phyloP scores from a whole-genome alignment of 2,797 vertebrate genomes.

The Melanotaenia boesemani region DNA sequence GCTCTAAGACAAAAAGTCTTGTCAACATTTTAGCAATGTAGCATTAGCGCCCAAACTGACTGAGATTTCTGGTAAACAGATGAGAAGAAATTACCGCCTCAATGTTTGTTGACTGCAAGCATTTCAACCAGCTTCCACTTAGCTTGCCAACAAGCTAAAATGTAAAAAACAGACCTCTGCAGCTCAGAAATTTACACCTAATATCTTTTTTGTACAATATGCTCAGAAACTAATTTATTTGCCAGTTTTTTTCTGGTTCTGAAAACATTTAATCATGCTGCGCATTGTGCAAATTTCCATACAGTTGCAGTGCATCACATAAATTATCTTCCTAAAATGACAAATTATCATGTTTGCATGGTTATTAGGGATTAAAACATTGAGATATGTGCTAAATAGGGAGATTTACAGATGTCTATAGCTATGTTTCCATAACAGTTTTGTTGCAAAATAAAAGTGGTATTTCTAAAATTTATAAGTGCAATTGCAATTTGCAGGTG shows the following conservation, averaged over 20 bases:
- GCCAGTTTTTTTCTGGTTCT: not conserved
- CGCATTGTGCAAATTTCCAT: too few relatives aligned
- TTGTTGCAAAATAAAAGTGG: too few relatives aligned
- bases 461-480: too few relatives aligned
- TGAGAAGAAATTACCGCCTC: not conserved
- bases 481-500: too few relatives aligned
- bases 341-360: too few relatives aligned
- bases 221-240: not conserved
- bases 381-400: too few relatives aligned
- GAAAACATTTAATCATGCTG: not conserved
- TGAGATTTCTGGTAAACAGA: not conserved
- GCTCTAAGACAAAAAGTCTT: constrained; percentile 6
- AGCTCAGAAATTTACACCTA: not conserved
- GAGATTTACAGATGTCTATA: too few relatives aligned
- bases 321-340: too few relatives aligned
- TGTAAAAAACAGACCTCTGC: not conserved
- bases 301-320: too few relatives aligned
- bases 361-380: too few relatives aligned
- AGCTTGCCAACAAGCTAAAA: not conserved
- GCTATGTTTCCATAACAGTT: too few relatives aligned
- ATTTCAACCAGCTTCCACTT: not conserved
- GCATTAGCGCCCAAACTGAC: not conserved
- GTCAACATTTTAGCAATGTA: constrained; percentile 1
- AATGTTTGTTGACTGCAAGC: not conserved
- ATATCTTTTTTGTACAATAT: not conserved